These are phyloP conservation scores for Bufotes viridis DNA, from an alignment of 2,797 vertebrate genomes.

Conservation along the genomic window DNA sequence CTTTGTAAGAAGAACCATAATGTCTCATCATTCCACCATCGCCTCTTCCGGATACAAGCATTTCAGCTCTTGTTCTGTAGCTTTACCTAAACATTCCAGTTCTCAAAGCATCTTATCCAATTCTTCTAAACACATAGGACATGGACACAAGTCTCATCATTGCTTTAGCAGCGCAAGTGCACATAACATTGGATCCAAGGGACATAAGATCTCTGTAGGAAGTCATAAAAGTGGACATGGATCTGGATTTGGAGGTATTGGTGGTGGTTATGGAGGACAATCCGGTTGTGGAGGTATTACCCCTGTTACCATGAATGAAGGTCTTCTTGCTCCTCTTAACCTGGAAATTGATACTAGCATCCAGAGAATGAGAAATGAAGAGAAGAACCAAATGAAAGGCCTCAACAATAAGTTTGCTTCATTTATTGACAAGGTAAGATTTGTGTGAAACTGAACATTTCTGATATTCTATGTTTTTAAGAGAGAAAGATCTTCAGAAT, in stretches of 20 bases:
- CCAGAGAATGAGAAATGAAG: conserved; percentile 78
- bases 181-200: conserved; percentile 8
- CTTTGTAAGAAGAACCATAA: conserved; percentile 7
- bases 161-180: conserved; percentile 38
- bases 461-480: background rate
- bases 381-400: conserved; percentile 87
- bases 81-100: conserved; percentile 36
- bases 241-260: conserved; percentile 30
- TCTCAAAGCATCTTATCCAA: conserved; percentile 31
- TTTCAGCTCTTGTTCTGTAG: conserved; percentile 44
- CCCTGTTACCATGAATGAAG: conserved; percentile 49
- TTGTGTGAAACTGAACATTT: background rate
- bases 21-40: conserved; percentile 32
- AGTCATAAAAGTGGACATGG: conserved; percentile 35
- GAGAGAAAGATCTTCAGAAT: background rate
- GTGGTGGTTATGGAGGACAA: conserved; percentile 4
- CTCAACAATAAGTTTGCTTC: conserved; percentile 87
- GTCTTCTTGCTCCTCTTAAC: conserved; percentile 50
- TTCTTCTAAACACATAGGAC: conserved; percentile 10
- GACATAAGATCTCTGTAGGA: conserved; percentile 29
- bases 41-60: conserved; percentile 28
- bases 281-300: conserved; percentile 22
- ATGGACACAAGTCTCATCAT: conserved; percentile 27
- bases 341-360: conserved; percentile 72
- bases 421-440: conserved; percentile 85